Percentiles rank a stretch among this genome's conserved stretches.
phyloP scores from a whole-genome alignment of 2,113 vertebrate genomes.

The Petromus typicus region DNA sequence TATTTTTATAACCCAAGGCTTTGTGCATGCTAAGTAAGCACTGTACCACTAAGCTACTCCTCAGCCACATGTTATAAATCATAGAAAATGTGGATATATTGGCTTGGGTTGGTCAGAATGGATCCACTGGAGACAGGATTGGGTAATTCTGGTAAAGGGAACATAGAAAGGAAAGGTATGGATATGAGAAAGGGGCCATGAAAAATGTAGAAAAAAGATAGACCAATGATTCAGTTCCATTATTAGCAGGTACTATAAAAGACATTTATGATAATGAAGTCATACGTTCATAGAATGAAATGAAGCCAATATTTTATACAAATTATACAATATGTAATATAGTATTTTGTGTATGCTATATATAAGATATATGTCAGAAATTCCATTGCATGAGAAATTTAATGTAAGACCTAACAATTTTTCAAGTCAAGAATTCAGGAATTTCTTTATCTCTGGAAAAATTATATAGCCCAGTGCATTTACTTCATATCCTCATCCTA shows the following conservation, averaged over 20 bases:
- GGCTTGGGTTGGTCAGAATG: background rate
- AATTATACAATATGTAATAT: background rate
- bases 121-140: background rate
- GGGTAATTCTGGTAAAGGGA: background rate
- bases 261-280: background rate
- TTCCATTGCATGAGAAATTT: background rate
- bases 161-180: background rate
- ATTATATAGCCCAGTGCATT: background rate
- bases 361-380: background rate
- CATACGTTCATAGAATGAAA: background rate
- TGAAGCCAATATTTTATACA: background rate
- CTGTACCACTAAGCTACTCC: background rate
- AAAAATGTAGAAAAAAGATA: background rate
- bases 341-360: background rate
- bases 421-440: background rate
- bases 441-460: slow-evolving; percentile 2
- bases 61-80: background rate
- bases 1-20: background rate
- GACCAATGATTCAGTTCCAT: background rate
- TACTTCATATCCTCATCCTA: background rate
- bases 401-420: background rate
- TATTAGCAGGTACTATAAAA: background rate
- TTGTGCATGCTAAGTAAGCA: background rate
- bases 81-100: slow-evolving; percentile 25
- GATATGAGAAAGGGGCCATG: background rate